Conservation (phyloP, 1,140 invertebrate species). For the Anadara kagoshimensis region DNA sequence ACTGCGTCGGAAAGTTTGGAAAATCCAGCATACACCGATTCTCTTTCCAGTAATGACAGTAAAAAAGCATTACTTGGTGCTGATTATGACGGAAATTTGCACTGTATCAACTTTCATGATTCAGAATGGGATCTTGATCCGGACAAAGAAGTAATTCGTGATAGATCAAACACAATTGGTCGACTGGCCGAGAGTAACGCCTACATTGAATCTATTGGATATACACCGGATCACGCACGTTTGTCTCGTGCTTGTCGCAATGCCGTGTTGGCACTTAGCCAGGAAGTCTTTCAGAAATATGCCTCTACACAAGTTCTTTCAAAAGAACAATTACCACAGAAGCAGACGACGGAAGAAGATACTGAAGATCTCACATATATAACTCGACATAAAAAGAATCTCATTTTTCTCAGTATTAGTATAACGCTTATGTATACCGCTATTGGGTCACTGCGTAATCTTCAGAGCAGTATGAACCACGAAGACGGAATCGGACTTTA, state of each 20-base stretch:
- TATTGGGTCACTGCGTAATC: constrained; percentile 58
- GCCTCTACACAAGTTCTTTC: constrained; percentile 4
- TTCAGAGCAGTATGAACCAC: constrained; percentile 67
- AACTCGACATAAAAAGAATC: constrained; percentile 47
- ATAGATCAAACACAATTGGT: background rate
- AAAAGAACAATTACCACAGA: constrained; percentile 5
- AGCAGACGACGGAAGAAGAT: constrained; percentile 1
- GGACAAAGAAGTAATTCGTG: background rate
- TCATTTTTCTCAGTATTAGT: constrained; percentile 51
- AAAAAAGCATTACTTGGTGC: constrained; percentile 9
- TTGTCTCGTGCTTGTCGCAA: constrained; percentile 29
- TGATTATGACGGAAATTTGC: constrained; percentile 8
- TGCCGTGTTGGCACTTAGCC: constrained; percentile 32
- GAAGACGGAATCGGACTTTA: constrained; percentile 55
- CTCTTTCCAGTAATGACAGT: constrained; percentile 25
- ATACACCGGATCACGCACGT: constrained; percentile 16
- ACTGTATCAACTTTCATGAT: background rate
- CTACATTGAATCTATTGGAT: constrained; percentile 27
- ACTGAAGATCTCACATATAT: constrained; percentile 20
- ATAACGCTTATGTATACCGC: constrained; percentile 59
- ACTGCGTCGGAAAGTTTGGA: constrained; percentile 2
- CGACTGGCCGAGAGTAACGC: constrained; percentile 27
- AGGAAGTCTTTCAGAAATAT: constrained; percentile 23
- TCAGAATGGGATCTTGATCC: constrained; percentile 1
- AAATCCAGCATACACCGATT: constrained; percentile 24